Evolutionary conservation across 2,888 invertebrate genomes (phyloP), one percentile per base, ranked within the genome.

Genomic region (Steinernema carpocapsae): DNA sequence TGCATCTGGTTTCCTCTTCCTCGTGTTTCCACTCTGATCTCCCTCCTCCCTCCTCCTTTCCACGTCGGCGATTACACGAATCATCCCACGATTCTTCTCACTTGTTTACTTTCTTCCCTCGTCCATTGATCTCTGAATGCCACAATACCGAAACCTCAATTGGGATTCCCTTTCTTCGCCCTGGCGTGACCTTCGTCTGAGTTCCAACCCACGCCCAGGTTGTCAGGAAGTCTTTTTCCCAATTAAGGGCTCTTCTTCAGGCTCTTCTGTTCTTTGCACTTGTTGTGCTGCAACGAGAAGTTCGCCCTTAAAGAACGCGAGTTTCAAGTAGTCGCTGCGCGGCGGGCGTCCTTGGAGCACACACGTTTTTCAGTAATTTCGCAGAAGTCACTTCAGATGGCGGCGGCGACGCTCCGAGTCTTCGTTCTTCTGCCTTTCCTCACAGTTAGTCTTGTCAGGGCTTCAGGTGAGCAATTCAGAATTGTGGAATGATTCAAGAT

Each of bases 321-420:
- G 64, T 64, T 64, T 64, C 64, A 64, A 64, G 64, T 64, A 29
- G 64, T 26, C 64, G 64, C 56, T 29, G 48, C 48, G 48, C 19
- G 48, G 3, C 48, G 48, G 52, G 7, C 17, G 64, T 17, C 64
- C 64, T 64, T 64, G 64, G 64, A 26, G 29, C 19, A 64, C 32
- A 32, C 32, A 64, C 64, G 64, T 64, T 64, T 64, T 64, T 64
- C 64, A 64, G 32, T 64, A 29, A 14, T 48, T 19, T 26, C 32
- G 7, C 64, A 64, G 64, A 52, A n/a, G 52, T 52, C 24, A 22
- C 52, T 52, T 52, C 22, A 52, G 52, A 52, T 52, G 52, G 24
- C 24, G 52, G 52, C 52, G 24, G 22, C 52, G 52, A 10, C 37
- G 37, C 37, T 37, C 37, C 37, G 37, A 37, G 4, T 37, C 10